phyloP scores from a whole-genome alignment of 53 echinoderm and acorn worm species.

The Antedon mediterranea region DNA sequence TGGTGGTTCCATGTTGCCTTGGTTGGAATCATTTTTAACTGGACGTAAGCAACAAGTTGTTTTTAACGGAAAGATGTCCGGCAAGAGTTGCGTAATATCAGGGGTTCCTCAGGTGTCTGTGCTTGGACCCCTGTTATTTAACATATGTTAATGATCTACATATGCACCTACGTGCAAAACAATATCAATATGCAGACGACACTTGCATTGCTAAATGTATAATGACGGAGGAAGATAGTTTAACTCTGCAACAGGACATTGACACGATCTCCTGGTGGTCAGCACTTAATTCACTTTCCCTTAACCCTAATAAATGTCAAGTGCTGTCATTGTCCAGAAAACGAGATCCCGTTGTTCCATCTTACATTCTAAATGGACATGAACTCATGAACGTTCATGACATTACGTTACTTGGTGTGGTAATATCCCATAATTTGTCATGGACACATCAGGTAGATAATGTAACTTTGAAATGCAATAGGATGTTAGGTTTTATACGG shows the following conservation, averaged over 20 bases:
- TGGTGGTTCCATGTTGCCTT: not conserved
- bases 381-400: too few species aligned
- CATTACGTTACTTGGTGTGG: too few species aligned
- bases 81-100: constrained; percentile 6
- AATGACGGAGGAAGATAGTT: not conserved
- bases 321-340: too few species aligned
- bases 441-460: too few species aligned
- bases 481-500: too few species aligned
- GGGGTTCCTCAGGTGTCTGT: constrained; percentile 25
- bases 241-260: not conserved
- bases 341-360: too few species aligned
- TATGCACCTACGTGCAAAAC: not conserved
- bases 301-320: too few species aligned
- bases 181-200: not conserved
- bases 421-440: too few species aligned
- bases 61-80: constrained; percentile 19
- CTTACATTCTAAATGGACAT: too few species aligned
- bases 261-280: not conserved
- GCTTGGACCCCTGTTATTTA: constrained; percentile 6
- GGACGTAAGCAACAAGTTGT: constrained; percentile 17
- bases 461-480: too few species aligned
- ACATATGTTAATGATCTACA: not conserved
- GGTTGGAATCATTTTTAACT: not conserved
- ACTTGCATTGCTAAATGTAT: not conserved
- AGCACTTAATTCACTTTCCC: too few species aligned